Base-by-base conservation (phyloP, 1,140 invertebrate genomes). In the Phocides pigmalion region DNA sequence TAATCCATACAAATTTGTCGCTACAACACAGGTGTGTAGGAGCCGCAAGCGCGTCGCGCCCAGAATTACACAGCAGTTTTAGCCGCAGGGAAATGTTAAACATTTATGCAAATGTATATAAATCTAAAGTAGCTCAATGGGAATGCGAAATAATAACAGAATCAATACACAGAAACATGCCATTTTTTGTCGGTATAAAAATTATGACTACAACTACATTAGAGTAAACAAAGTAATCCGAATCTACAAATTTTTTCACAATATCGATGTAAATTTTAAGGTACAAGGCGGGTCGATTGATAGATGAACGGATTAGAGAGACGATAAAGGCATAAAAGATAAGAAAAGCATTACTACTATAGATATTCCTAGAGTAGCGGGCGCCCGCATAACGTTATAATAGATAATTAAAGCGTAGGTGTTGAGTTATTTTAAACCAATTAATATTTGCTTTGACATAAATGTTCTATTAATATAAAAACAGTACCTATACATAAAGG, bases 401-500 rank as follows among this genome's bases (percentile, higher is more conserved):
- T 28, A 42, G 6, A 44, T 8, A 39, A 19, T 28, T 25, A 56
- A 20, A 1, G 51, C 51, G 41, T 53, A 41, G 11, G 11, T 53
- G 14, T 22, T 2, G 12, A 14, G 35, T 20, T 39, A 20, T 19
- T 53, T 25, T 25, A 8, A 15, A n/a, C 35, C 20, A 16, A 42
- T 42, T 56, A 22, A 2, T 1, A 5, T 54, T 14, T 22, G 9
- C 41, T 54, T 39, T 49, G 0, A 15, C 14, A 15, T 16, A 6
- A 4, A 14, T 22, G 20, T 47, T 3, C 9, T 32, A 49, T 28
- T 49, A 49, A 8, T 17, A 14, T 25, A 15, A 25, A 19, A 25
- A 11, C 4, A 2, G 25, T 11, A 8, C 17, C 44, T 6, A 25
- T 58, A 66, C 44, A 66, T 58, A 58, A 42, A 51, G 12, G 39